Evolutionary conservation across 2,113 vertebrate genomes (phyloP).

Genomic region (Fulica atra): DNA sequence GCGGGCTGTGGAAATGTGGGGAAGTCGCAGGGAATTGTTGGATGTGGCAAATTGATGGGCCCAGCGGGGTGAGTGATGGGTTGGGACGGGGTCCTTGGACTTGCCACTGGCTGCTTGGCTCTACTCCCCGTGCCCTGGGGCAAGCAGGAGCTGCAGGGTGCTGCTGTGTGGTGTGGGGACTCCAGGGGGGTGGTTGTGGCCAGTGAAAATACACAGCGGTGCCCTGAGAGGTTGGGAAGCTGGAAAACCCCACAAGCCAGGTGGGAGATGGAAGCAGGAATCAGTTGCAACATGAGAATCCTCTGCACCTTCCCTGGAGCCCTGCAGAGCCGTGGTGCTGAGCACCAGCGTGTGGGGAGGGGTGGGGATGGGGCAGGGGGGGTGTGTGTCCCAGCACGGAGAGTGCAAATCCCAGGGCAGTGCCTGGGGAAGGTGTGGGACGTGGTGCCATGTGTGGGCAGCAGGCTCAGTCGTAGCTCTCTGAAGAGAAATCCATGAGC

Average conservation of each 20-base stretch:
- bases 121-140: background rate
- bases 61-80: accelerated
- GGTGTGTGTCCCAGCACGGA: background rate
- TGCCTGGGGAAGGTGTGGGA: background rate
- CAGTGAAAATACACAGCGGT: background rate
- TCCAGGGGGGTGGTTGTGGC: accelerated
- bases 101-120: background rate
- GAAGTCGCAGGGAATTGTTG: background rate
- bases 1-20: background rate
- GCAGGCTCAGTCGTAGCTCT: background rate
- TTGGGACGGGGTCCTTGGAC: background rate
- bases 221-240: background rate
- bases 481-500: background rate
- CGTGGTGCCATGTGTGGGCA: background rate
- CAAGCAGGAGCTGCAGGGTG: background rate
- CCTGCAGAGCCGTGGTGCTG: accelerated
- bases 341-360: background rate
- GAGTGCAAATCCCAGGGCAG: background rate
- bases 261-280: background rate
- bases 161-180: background rate
- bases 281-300: background rate
- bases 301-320: background rate
- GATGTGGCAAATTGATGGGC: background rate
- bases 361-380: no score
- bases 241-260: background rate